phyloP scores from a whole-genome alignment of 2,888 invertebrate genomes.

The Phengaris arion region DNA sequence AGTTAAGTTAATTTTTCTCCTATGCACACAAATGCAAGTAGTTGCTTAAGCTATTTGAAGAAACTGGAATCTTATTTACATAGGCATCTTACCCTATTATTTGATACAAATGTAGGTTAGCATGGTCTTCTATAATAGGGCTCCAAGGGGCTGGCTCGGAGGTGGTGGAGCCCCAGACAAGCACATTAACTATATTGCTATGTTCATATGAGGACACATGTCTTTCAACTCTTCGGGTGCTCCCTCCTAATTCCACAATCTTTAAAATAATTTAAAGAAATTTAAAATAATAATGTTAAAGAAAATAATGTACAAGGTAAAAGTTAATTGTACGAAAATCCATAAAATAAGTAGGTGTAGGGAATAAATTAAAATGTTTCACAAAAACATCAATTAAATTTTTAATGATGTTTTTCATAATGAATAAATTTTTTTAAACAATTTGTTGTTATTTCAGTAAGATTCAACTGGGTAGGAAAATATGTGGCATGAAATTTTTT shows the following conservation, averaged over 20 bases:
- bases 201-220: conserved; percentile 68
- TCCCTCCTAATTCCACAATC: conserved; percentile 74
- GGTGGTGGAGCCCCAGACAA: conserved; percentile 92
- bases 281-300: neutral
- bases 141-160: conserved; percentile 97
- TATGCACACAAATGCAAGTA: neutral
- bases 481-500: too few relatives aligned
- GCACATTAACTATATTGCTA: conserved; percentile 63
- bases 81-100: conserved; percentile 79
- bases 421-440: too few relatives aligned
- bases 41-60: neutral
- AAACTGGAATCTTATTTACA: neutral
- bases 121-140: conserved; percentile 91
- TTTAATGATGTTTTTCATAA: too few relatives aligned
- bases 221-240: conserved; percentile 64
- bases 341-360: too few relatives aligned
- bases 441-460: too few relatives aligned
- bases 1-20: too few relatives aligned
- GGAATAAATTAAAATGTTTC: too few relatives aligned
- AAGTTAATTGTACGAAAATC: too few relatives aligned
- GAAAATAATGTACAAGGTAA: too few relatives aligned
- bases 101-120: conserved; percentile 91
- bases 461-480: too few relatives aligned
- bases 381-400: too few relatives aligned
- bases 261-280: too few relatives aligned